Evolutionary conservation across 2,797 vertebrate species (phyloP).

Genomic region (Poeciliopsis infans): DNA sequence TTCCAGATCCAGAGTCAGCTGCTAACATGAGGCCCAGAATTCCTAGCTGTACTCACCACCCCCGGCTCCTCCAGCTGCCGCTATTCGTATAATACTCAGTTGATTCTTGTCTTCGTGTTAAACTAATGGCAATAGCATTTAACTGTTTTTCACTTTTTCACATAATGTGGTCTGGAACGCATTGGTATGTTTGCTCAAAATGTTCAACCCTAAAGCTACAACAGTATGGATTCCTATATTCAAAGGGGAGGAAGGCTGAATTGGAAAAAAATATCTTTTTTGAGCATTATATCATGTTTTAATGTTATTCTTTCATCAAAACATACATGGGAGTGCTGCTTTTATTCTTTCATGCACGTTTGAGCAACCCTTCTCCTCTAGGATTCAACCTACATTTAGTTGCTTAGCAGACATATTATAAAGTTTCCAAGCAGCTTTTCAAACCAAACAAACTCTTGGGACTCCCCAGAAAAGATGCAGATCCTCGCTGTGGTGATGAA

Average conservation of each 20-base stretch:
- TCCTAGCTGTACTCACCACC: slow-evolving; percentile 12
- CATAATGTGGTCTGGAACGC: background rate
- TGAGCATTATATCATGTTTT: too few species aligned
- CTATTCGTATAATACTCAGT: background rate
- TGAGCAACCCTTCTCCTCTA: background rate
- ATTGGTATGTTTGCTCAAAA: background rate
- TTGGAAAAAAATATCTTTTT: too few species aligned
- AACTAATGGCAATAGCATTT: background rate
- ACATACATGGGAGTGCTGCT: too few species aligned
- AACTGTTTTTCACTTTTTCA: background rate
- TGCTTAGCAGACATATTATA: background rate
- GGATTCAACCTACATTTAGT: background rate
- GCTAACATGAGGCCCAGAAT: slow-evolving; percentile 40
- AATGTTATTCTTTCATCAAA: too few species aligned
- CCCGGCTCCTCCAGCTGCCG: background rate
- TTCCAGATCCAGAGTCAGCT: slow-evolving; percentile 45
- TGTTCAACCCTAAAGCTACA: background rate
- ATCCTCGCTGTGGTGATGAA: background rate
- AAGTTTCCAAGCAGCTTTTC: background rate
- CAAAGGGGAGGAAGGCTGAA: too few species aligned
- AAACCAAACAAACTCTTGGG: too few species aligned
- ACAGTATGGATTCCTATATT: background rate
- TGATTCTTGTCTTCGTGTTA: background rate
- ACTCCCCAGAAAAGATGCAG: too few species aligned
- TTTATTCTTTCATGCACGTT: too few species aligned